phyloP scores from a whole-genome alignment of 2,888 invertebrate genomes.

The Trimorus sp. region DNA sequence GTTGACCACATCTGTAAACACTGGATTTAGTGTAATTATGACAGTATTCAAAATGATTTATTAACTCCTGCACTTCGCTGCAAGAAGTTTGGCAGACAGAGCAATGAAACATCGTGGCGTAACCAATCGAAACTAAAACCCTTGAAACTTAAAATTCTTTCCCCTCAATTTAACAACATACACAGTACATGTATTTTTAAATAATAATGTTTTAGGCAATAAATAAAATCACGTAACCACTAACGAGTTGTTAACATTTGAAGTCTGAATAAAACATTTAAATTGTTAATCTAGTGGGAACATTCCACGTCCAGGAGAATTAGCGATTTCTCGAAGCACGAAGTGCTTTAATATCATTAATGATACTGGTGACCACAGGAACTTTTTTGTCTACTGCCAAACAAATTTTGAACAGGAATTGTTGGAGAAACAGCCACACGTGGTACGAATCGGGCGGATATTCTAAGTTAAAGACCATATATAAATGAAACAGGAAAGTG shows the following conservation, averaged over 20 bases:
- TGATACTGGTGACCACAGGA: conserved; percentile 6
- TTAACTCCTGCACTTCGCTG: conserved; percentile 1
- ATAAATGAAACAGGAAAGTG: conserved; percentile 28
- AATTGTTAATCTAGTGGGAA: too few relatives aligned
- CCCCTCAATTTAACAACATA: too few relatives aligned
- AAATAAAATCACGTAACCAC: too few relatives aligned
- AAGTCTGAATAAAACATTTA: too few relatives aligned
- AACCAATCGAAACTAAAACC: too few relatives aligned
- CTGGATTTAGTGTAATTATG: conserved; percentile 16
- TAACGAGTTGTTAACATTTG: too few relatives aligned
- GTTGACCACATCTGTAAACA: conserved; percentile 12
- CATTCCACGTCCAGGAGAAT: not conserved
- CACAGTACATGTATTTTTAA: too few relatives aligned
- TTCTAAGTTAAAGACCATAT: conserved; percentile 32
- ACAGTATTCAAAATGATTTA: not conserved
- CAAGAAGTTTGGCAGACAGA: not conserved
- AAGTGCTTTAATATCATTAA: not conserved
- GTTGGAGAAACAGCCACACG: conserved; percentile 39
- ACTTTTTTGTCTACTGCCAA: conserved; percentile 15
- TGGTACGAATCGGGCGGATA: conserved; percentile 47
- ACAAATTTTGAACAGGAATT: conserved; percentile 8
- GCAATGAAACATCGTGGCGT: conserved; percentile 7
- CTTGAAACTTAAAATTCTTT: too few relatives aligned
- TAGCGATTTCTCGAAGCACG: not conserved
- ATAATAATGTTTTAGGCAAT: too few relatives aligned